Conservation (phyloP, 2,113 vertebrate genomes). For the Psilopsiagon aymara region DNA sequence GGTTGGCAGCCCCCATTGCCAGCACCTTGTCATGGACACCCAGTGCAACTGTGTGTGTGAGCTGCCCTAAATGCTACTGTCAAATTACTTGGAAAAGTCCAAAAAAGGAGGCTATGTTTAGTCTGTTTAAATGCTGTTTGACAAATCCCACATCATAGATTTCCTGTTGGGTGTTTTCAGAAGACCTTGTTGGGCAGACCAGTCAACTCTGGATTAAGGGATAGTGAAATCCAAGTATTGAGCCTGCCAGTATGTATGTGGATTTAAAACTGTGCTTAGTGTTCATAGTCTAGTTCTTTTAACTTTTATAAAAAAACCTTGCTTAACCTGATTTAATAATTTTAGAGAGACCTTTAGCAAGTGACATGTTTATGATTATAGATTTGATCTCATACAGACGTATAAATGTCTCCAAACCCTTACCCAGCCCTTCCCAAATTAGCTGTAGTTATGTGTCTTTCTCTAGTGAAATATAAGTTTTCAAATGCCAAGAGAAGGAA, state of each 20-base stretch:
- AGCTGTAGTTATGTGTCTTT: neutral
- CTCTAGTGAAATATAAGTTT: neutral
- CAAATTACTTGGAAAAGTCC: neutral
- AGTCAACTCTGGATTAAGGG: neutral
- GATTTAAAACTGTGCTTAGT: neutral
- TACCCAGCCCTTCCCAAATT: neutral
- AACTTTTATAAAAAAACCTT: neutral
- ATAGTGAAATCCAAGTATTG: neutral
- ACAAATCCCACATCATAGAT: neutral
- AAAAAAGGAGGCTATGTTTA: fast-evolving
- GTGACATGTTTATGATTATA: neutral
- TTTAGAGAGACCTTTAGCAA: neutral
- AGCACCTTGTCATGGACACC: fast-evolving
- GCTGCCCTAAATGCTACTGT: neutral
- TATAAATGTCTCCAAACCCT: neutral
- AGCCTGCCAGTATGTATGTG: neutral
- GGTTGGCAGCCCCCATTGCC: fast-evolving
- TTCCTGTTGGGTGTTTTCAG: neutral
- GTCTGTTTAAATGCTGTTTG: neutral
- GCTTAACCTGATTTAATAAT: neutral
- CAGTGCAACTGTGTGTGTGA: fast-evolving
- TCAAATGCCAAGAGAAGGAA: neutral
- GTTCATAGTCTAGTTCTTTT: neutral
- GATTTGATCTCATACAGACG: fast-evolving
- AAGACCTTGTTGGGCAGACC: neutral